These are phyloP conservation scores for Eupithecia tripunctaria DNA, from an alignment of 2,888 invertebrate species.

Conservation along the genomic window DNA sequence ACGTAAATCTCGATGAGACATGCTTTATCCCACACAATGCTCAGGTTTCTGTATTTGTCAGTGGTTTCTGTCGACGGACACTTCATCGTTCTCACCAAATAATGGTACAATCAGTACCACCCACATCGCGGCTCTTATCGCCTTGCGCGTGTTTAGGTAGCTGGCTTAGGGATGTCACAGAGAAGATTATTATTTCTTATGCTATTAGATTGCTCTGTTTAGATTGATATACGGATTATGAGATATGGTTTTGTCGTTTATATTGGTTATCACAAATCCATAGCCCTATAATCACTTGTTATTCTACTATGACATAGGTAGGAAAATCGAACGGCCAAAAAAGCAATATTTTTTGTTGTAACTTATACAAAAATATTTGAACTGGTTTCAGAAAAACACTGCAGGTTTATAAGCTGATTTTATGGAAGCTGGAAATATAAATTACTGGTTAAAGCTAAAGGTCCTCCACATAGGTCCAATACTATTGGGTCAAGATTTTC, in stretches of 20 bases:
- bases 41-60: slow-evolving; percentile 26
- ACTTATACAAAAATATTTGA: not conserved
- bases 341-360: too few relatives aligned
- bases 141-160: slow-evolving; percentile 42
- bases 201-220: not conserved
- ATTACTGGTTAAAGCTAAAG: too few relatives aligned
- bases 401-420: not conserved
- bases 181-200: not conserved
- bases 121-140: slow-evolving; percentile 58
- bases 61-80: slow-evolving; percentile 45
- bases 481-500: not conserved
- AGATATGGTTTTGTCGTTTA: too few relatives aligned
- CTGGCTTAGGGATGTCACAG: slow-evolving; percentile 29
- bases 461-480: not conserved
- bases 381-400: not conserved
- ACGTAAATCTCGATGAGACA: slow-evolving; percentile 9
- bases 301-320: too few relatives aligned
- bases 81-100: slow-evolving; percentile 57
- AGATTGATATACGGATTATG: not conserved
- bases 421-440: not conserved
- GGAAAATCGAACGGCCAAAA: too few relatives aligned
- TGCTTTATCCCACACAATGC: slow-evolving; percentile 16
- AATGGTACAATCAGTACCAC: slow-evolving; percentile 54
- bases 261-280: too few relatives aligned
- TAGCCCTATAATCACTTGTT: too few relatives aligned